phyloP scores from a whole-genome alignment of 2,888 invertebrate genomes.

The Scaptomyza tumidula region DNA sequence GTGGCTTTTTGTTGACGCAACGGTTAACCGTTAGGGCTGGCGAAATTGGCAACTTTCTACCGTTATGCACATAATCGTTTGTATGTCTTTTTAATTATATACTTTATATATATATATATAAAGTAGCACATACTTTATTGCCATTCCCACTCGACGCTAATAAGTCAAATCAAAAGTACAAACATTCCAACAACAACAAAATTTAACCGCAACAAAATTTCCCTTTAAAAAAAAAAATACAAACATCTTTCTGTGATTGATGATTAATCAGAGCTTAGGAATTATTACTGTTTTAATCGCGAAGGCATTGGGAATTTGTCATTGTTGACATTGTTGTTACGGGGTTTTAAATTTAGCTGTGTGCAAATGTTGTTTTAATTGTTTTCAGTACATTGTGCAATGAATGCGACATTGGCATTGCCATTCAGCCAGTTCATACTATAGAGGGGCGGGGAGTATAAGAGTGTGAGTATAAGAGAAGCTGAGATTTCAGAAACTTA shows the following conservation, averaged over 20 bases:
- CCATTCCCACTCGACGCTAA: conserved; percentile 27
- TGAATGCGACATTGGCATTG: conserved; percentile 48
- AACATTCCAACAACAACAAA: conserved; percentile 36
- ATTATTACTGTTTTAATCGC: conserved; percentile 16
- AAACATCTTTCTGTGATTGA: conserved; percentile 14
- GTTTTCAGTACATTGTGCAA: conserved; percentile 42
- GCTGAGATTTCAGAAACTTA: not conserved
- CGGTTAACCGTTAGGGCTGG: conserved; percentile 31
- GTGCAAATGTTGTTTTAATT: conserved; percentile 17
- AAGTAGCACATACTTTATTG: not conserved
- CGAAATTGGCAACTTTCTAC: conserved; percentile 67
- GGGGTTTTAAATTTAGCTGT: conserved; percentile 1
- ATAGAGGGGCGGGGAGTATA: not conserved
- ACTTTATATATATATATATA: not conserved
- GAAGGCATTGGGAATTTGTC: conserved; percentile 18
- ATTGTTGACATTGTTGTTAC: no score
- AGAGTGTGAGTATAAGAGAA: not conserved
- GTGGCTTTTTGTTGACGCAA: conserved; percentile 13
- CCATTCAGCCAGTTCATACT: conserved; percentile 24
- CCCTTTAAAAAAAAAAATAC: conserved; percentile 14
- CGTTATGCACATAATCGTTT: conserved; percentile 41
- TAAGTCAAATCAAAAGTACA: conserved; percentile 59
- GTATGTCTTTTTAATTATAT: conserved; percentile 39
- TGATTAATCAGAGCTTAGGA: conserved; percentile 37
- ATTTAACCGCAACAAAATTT: conserved; percentile 24